Evolutionary conservation across 2,113 vertebrate genomes (phyloP).

Genomic region (Hucho hucho): DNA sequence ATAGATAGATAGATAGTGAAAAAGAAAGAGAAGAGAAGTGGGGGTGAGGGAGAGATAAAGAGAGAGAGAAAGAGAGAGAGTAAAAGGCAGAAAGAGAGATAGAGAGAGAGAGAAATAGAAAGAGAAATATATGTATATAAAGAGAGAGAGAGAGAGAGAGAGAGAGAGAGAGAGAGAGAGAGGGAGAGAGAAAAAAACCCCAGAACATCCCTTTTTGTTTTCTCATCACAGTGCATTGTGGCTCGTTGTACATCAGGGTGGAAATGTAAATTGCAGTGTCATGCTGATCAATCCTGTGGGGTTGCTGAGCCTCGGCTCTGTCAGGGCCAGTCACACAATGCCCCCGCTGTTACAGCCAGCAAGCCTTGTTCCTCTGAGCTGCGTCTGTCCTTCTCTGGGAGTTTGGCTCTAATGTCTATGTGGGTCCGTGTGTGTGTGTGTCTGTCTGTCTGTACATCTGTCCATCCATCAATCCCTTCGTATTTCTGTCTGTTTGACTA

Average conservation of each 20-base stretch:
- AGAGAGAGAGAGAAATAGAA: neutral
- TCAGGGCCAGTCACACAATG: slow-evolving; percentile 37
- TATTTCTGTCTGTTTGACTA: neutral
- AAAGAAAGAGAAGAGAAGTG: too few relatives aligned
- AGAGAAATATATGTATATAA: too few relatives aligned
- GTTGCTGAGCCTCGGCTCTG: slow-evolving; percentile 50
- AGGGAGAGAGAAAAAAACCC: neutral
- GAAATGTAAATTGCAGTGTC: slow-evolving; percentile 62
- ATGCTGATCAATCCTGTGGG: slow-evolving; percentile 57
- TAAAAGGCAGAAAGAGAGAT: neutral
- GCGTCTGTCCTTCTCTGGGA: slow-evolving; percentile 9
- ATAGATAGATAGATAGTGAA: too few relatives aligned
- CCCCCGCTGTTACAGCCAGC: slow-evolving; percentile 15
- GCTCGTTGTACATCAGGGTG: slow-evolving; percentile 32
- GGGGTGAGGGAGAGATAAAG: neutral
- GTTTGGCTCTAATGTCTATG: slow-evolving; percentile 2
- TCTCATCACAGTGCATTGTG: slow-evolving; percentile 39
- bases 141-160: neutral
- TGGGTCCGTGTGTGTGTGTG: neutral
- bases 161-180: neutral
- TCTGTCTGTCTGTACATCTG: neutral
- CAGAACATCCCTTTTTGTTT: slow-evolving; percentile 23
- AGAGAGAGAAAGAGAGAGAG: neutral
- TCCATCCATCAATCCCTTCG: neutral
- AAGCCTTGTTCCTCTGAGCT: neutral